Conservation (phyloP, 2,797 vertebrate species). For the Tamandua tetradactyla region DNA sequence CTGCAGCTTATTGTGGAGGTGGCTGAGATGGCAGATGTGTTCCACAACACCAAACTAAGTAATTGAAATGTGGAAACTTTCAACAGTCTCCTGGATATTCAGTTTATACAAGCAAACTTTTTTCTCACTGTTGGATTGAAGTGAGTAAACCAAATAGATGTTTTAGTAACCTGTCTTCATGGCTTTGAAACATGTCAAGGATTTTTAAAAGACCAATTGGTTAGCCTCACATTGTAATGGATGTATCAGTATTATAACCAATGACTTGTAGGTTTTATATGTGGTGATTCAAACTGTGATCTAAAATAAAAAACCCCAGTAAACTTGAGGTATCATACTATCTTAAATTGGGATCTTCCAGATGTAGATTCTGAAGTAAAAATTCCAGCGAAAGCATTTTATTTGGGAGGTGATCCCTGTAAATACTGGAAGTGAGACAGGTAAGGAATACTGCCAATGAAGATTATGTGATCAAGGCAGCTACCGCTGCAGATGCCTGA, state of each 20-base stretch:
- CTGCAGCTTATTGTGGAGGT: slow-evolving; percentile 40
- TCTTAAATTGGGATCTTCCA: neutral
- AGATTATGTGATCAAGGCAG: neutral
- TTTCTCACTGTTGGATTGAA: slow-evolving; percentile 42
- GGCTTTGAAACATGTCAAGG: slow-evolving; percentile 46
- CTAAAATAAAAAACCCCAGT: neutral
- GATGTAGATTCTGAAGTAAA: neutral
- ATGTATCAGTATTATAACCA: neutral
- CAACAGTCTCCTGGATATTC: neutral
- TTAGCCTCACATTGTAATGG: neutral
- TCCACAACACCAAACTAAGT: slow-evolving; percentile 39
- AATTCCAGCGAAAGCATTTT: neutral
- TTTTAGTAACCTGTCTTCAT: slow-evolving; percentile 61
- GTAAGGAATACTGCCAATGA: neutral
- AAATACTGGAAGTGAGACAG: neutral
- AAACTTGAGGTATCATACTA: neutral
- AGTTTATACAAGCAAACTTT: slow-evolving; percentile 6
- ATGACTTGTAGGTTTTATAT: neutral
- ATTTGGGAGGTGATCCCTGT: neutral
- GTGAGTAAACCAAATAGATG: slow-evolving; percentile 70
- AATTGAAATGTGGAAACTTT: slow-evolving; percentile 37
- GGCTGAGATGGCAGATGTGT: slow-evolving; percentile 20
- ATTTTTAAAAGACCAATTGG: slow-evolving; percentile 40
- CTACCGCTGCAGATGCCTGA: too few species aligned
- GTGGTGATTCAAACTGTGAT: neutral